phyloP scores from a whole-genome alignment of 2,113 vertebrate genomes.

The Galeopterus variegatus region DNA sequence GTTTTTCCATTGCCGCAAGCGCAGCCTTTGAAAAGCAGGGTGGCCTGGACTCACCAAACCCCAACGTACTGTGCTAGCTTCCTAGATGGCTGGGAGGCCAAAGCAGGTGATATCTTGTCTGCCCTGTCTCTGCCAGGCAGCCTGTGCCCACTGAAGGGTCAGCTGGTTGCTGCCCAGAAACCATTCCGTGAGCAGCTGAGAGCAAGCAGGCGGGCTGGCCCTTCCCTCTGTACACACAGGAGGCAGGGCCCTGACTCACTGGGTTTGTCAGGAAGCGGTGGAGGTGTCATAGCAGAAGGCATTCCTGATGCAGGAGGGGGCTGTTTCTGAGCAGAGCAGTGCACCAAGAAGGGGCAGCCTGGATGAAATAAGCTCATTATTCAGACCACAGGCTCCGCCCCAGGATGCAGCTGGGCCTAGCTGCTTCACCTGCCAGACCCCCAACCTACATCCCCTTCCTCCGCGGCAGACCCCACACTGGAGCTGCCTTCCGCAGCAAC shows the following conservation, averaged over 20 bases:
- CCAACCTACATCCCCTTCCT: slow-evolving; percentile 45
- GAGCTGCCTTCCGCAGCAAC: slow-evolving; percentile 31
- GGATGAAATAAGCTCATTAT: slow-evolving; percentile 10
- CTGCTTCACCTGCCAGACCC: background rate
- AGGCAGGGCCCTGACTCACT: background rate
- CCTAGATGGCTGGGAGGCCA: background rate
- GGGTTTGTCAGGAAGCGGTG: slow-evolving; percentile 48
- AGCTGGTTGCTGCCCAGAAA: background rate
- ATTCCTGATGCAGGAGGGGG: slow-evolving; percentile 65
- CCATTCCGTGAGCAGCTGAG: background rate
- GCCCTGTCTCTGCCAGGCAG: background rate
- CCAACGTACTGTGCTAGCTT: background rate
- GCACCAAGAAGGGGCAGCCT: background rate
- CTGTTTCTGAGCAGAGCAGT: background rate
- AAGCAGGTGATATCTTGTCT: slow-evolving; percentile 51
- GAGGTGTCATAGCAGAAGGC: background rate
- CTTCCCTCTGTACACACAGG: slow-evolving; percentile 1
- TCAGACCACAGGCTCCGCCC: slow-evolving; percentile 57
- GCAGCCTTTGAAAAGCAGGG: background rate
- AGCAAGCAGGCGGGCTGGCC: background rate
- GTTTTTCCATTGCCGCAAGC: background rate
- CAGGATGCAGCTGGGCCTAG: slow-evolving; percentile 55
- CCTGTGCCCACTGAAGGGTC: background rate
- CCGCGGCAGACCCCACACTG: background rate
- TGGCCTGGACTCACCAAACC: slow-evolving; percentile 1